Conservation (phyloP, 2,888 invertebrate species). For the Yponomeuta cagnagella region DNA sequence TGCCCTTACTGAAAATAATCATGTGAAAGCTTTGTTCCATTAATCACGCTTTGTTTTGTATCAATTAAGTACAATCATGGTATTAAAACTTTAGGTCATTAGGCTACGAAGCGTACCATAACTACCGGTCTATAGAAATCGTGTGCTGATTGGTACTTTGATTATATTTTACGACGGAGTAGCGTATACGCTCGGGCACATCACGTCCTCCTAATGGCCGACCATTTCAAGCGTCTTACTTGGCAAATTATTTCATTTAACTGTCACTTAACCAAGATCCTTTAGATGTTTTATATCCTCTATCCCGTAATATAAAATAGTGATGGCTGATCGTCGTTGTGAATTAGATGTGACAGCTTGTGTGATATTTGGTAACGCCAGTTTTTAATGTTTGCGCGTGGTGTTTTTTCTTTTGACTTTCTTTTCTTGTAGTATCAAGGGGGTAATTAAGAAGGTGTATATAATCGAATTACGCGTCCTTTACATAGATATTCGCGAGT, state of each 20-base stretch:
- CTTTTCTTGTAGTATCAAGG: constrained; percentile 2
- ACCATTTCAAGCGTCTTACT: not conserved
- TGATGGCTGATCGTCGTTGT: constrained; percentile 39
- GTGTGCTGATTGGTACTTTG: not conserved
- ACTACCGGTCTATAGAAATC: not conserved
- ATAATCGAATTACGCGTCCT: constrained; percentile 1
- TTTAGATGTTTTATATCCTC: not conserved
- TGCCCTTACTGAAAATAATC: constrained; percentile 50
- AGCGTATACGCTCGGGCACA: not conserved
- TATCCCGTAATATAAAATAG: not conserved
- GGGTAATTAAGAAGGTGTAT: not conserved
- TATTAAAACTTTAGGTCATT: not conserved
- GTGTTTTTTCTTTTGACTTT: constrained; percentile 22
- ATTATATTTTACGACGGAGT: not conserved
- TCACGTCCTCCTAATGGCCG: not conserved
- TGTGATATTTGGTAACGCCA: constrained; percentile 41
- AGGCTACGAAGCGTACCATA: constrained; percentile 4
- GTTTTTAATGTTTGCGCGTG: constrained; percentile 32
- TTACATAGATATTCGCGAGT: constrained; percentile 12
- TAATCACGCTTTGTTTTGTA: constrained; percentile 48
- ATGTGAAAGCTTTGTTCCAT: constrained; percentile 50
- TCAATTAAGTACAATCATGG: constrained; percentile 32
- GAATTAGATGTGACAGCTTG: constrained; percentile 60
- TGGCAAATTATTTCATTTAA: not conserved
- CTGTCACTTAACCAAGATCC: not conserved